Percentiles rank a stretch among this genome's conserved stretches.
phyloP scores from a whole-genome alignment of 2,797 vertebrate species.

The Hippoglossus hippoglossus region DNA sequence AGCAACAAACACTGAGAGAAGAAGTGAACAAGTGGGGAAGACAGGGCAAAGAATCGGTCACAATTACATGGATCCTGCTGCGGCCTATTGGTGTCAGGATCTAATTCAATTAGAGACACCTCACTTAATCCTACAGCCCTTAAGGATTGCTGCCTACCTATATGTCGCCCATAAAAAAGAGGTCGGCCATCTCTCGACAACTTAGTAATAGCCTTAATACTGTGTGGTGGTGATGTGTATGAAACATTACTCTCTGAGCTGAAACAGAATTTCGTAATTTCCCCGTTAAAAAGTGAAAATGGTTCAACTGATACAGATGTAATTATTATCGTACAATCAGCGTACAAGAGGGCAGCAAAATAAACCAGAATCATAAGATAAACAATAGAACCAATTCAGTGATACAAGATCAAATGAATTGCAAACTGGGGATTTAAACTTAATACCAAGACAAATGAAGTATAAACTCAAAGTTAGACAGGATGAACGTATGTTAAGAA shows the following conservation, averaged over 20 bases:
- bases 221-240: conserved; percentile 8
- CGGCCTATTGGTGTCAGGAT: conserved; percentile 27
- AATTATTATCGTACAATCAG: neutral
- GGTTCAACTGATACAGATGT: conserved; percentile 10
- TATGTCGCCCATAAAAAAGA: conserved; percentile 26
- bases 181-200: conserved; percentile 60
- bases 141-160: conserved; percentile 4
- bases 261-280: conserved; percentile 29
- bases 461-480: neutral
- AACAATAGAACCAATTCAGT: neutral
- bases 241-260: conserved; percentile 29
- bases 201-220: conserved; percentile 49
- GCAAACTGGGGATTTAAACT: neutral
- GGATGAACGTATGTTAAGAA: neutral
- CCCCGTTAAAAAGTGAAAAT: conserved; percentile 28
- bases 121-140: conserved; percentile 53
- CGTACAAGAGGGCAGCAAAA: neutral
- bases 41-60: conserved; percentile 28
- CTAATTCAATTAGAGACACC: conserved; percentile 52
- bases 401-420: too few relatives aligned
- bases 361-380: neutral
- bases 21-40: conserved; percentile 17
- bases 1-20: conserved; percentile 22
- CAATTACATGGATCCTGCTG: conserved; percentile 36
- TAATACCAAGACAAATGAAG: neutral